Conservation (phyloP, 2,888 invertebrate species). For the Dryadula phaetusa region DNA sequence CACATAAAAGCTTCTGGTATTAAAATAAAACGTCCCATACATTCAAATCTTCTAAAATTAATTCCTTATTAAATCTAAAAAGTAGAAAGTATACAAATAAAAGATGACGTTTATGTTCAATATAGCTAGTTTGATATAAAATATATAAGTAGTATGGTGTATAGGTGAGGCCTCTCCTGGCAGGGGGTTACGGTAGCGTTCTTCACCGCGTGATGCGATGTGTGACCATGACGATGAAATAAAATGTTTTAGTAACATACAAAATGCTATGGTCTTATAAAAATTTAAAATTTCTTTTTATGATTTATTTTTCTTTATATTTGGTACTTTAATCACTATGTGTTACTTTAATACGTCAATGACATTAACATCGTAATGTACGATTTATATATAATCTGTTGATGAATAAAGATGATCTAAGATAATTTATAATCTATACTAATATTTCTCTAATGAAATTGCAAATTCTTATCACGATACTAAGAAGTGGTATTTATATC, state of each 20-base stretch:
- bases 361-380: too few species aligned
- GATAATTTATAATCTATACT: too few species aligned
- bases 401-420: too few species aligned
- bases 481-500: neutral
- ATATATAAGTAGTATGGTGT: slow-evolving; percentile 47
- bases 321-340: too few species aligned
- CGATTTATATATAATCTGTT: too few species aligned
- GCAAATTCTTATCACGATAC: neutral
- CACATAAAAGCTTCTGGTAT: slow-evolving; percentile 45
- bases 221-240: slow-evolving; percentile 39
- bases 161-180: slow-evolving; percentile 63
- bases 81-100: slow-evolving; percentile 53
- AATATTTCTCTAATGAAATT: too few species aligned
- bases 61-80: slow-evolving; percentile 49
- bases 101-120: slow-evolving; percentile 55
- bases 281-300: neutral
- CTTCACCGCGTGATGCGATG: slow-evolving; percentile 70
- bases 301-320: neutral
- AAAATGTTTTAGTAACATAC: neutral
- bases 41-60: slow-evolving; percentile 41
- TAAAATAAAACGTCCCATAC: slow-evolving; percentile 45
- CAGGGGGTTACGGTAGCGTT: slow-evolving; percentile 81
- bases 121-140: slow-evolving; percentile 52
- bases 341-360: too few species aligned
- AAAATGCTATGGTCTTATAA: neutral